Evolutionary conservation across 1,140 invertebrate species (phyloP).

Genomic region (Drosophila jambulina): DNA sequence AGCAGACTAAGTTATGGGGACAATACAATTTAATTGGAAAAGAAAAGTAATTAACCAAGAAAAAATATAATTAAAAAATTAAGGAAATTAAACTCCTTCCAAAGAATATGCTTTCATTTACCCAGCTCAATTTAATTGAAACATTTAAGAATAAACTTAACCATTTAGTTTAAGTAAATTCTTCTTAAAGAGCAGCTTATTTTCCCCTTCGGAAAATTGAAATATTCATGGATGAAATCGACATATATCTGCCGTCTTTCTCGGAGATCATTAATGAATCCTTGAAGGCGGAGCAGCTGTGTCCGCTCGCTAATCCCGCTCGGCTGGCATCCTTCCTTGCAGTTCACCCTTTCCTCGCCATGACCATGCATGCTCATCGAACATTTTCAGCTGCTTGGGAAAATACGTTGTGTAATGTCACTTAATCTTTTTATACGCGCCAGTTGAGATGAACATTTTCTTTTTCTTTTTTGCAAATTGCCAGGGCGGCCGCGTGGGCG

Average conservation of each 20-base stretch:
- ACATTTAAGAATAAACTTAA: too few species aligned
- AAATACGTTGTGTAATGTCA: slow-evolving; percentile 67
- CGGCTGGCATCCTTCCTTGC: slow-evolving; percentile 18
- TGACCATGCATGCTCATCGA: slow-evolving; percentile 36
- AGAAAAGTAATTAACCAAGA: too few species aligned
- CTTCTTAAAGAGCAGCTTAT: background rate
- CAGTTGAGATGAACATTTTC: slow-evolving; percentile 24
- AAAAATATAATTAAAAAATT: background rate
- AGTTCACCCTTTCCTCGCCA: slow-evolving; percentile 38
- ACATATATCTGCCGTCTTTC: background rate
- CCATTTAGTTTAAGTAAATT: background rate
- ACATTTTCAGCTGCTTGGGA: slow-evolving; percentile 71
- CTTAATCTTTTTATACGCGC: slow-evolving; percentile 73
- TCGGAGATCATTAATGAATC: slow-evolving; percentile 46
- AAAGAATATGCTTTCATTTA: too few species aligned
- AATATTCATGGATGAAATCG: background rate
- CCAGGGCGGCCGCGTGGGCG: slow-evolving; percentile 24
- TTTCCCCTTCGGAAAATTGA: background rate
- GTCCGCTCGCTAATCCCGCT: slow-evolving; percentile 22
- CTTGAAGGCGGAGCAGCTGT: slow-evolving; percentile 34
- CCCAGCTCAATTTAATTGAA: background rate
- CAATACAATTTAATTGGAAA: background rate
- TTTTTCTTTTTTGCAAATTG: slow-evolving; percentile 40
- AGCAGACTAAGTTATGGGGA: background rate
- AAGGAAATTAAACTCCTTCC: background rate